phyloP scores from a whole-genome alignment of 2,113 vertebrate species.

The Micronisus gabar region DNA sequence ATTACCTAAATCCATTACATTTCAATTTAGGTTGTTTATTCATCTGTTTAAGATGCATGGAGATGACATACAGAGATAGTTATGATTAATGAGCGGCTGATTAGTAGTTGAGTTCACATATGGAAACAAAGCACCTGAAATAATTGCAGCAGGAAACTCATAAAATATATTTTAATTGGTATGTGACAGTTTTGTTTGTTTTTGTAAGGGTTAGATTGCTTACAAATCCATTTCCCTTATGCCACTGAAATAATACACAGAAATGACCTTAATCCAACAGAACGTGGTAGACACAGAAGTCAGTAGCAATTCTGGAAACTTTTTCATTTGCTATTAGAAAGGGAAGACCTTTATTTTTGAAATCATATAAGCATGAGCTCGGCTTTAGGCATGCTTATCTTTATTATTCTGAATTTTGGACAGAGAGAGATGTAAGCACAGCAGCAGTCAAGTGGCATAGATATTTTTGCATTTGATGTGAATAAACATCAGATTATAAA shows the following conservation, averaged over 20 bases:
- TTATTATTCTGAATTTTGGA: not conserved
- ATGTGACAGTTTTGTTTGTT: not conserved
- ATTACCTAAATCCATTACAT: not conserved
- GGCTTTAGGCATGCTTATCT: not conserved
- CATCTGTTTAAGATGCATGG: constrained; percentile 35
- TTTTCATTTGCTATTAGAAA: not conserved
- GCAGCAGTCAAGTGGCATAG: not conserved
- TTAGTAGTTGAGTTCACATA: not conserved
- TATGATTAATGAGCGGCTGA: constrained; percentile 55
- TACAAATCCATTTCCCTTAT: not conserved
- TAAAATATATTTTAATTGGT: constrained; percentile 18
- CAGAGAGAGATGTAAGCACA: not conserved
- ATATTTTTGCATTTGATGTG: not conserved
- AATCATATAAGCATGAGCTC: not conserved
- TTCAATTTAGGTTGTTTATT: constrained; percentile 56
- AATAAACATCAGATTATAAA: not conserved
- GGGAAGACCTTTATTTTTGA: not conserved
- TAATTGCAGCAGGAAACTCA: constrained; percentile 30
- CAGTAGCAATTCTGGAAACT: not conserved
- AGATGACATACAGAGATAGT: constrained; percentile 29
- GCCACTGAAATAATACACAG: not conserved
- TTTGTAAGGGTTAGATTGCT: not conserved
- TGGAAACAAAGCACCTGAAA: constrained; percentile 53
- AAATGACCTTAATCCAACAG: not conserved
- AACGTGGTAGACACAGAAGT: not conserved